Evolutionary conservation across 1,140 invertebrate genomes (phyloP), one percentile per base, ranked within the genome.

Genomic region (Aphaenogaster rudis): DNA sequence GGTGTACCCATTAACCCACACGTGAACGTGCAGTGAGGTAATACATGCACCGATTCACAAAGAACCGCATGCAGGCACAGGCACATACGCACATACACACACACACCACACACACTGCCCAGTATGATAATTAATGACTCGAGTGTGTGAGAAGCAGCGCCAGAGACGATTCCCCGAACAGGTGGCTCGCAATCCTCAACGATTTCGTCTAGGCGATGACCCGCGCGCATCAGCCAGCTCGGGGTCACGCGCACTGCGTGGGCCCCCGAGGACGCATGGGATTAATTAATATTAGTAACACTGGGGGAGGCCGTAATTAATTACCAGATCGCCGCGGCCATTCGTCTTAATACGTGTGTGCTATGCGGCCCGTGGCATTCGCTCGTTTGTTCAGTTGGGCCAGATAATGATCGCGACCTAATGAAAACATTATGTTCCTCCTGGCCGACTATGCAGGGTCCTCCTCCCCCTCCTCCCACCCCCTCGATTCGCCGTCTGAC

Each of bases 251-350:
- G 45, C 86, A 64, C 82, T 63, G n/a, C 69, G 45, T 74, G 71
- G 66, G 71, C 59, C 82, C 33, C 28, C 74, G 76, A 59, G 52
- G 39, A 77, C 80, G 63, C 77, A 84, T 67, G 69, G 88, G 88
- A 94, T 94, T 92, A 92, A 94, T 94, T 94, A 94, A 94, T 92
- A 93, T 92, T 91, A 90, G 89, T 91, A 93, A 91, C 93, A 92
- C 88, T 90, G 87, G 88, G 88, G 89, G 88, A 92, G 88, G 90
- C 85, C 67, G 87, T 92, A 93, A 93, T 93, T 93, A 94, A 94
- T 94, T 91, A 91, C 88, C 67, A 77, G 66, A 13, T 79, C 81
- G 72, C 82, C 66, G 36, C 84, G 76, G 61, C 78, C 89, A 93
- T 93, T 92, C 91, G 88, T 92, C 92, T 93, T 93, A 92, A 93